These are phyloP conservation scores for Bos javanicus DNA, from an alignment of 2,113 vertebrate species.

Conservation along the genomic window DNA sequence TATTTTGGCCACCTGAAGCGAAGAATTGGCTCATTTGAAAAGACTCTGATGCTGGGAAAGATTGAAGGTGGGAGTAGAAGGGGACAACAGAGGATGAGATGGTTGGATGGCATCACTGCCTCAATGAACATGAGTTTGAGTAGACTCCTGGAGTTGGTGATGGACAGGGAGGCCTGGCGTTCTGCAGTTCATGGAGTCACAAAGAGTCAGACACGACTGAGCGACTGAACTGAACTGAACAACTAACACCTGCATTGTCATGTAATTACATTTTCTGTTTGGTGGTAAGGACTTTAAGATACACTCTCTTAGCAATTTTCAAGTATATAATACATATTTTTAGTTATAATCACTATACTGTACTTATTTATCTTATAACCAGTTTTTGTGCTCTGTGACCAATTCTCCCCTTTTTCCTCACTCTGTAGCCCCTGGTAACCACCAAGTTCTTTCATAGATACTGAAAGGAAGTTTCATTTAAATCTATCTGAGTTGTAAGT, in stretches of 20 bases:
- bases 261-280: background rate
- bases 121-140: background rate
- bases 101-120: fast-evolving
- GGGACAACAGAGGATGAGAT: background rate
- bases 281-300: background rate
- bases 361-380: background rate
- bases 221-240: background rate
- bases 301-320: background rate
- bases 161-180: background rate
- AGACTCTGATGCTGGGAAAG: background rate
- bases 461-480: background rate
- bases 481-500: background rate
- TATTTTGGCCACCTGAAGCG: background rate
- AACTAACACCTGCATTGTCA: background rate
- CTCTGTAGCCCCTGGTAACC: no score
- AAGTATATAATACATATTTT: background rate
- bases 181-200: background rate
- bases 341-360: background rate
- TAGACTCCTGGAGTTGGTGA: fast-evolving
- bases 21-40: background rate
- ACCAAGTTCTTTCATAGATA: background rate
- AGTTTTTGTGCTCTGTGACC: background rate
- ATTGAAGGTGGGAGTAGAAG: fast-evolving
- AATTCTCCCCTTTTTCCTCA: background rate
- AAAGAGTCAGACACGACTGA: background rate